phyloP scores from a whole-genome alignment of 2,888 invertebrate species.

The Allacma fusca region DNA sequence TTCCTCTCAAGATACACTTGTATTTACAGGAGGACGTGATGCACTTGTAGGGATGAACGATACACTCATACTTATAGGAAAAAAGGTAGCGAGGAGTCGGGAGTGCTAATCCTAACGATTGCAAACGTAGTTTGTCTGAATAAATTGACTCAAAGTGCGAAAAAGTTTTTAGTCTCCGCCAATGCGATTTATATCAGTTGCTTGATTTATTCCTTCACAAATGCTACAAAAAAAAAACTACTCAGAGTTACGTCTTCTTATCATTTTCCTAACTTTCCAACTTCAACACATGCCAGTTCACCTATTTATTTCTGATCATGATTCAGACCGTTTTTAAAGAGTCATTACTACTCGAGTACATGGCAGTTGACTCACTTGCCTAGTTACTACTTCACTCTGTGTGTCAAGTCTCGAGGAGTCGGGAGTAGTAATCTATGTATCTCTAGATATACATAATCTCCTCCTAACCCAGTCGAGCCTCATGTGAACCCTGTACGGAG shows the following conservation, averaged over 20 bases:
- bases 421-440: neutral
- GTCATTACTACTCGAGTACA: neutral
- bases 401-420: no score
- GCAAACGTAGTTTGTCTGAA: neutral
- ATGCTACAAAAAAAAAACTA: neutral
- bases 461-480: constrained; percentile 3
- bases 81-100: no score
- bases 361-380: neutral
- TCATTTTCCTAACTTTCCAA: neutral
- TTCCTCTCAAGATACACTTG: no score
- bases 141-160: constrained; percentile 1
- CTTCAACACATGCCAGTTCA: constrained; percentile 12
- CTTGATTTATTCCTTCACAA: constrained; percentile 23
- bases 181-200: constrained; percentile 9
- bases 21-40: no score
- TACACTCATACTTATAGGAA: no score
- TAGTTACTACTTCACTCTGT: neutral
- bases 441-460: neutral
- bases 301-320: constrained; percentile 7
- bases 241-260: neutral
- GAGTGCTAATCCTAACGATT: no score
- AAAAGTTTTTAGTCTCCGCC: neutral
- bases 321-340: neutral
- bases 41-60: no score
- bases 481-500: neutral